These are phyloP conservation scores for Hippocampus kuda DNA, from an alignment of 2,797 vertebrate genomes.

Conservation along the genomic window DNA sequence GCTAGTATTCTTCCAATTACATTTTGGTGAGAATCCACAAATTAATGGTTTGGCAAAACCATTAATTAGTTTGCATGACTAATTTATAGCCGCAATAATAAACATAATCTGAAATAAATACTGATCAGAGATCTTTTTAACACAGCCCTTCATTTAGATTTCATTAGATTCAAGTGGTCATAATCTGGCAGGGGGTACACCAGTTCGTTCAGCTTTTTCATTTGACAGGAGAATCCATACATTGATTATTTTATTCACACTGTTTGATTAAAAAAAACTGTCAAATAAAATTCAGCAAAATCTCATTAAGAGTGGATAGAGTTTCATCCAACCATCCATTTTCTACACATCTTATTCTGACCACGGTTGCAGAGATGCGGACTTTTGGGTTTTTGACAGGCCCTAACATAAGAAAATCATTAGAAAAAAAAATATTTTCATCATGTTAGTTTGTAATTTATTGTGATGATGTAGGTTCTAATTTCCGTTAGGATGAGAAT, in stretches of 20 bases:
- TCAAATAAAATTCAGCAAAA: not conserved
- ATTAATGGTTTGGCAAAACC: not conserved
- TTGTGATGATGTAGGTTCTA: not conserved
- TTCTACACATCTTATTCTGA: not conserved
- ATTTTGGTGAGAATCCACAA: not conserved
- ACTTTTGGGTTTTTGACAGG: not conserved
- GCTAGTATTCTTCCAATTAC: not conserved
- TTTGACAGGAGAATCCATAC: not conserved
- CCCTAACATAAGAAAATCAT: not conserved
- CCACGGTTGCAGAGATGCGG: not conserved
- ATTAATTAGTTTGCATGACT: no score
- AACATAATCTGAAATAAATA: not conserved
- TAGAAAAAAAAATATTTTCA: no score
- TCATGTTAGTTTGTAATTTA: not conserved
- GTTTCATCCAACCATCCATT: not conserved
- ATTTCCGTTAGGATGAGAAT: not conserved
- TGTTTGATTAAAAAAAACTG: no score
- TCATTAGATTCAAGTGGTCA: not conserved
- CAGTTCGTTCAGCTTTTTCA: not conserved
- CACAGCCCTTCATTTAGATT: no score
- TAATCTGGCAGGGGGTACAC: not conserved
- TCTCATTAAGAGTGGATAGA: not conserved
- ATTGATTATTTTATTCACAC: no score
- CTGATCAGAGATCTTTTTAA: not conserved
- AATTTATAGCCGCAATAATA: not conserved